Conservation (phyloP, 2,888 invertebrate species). For the Dasypogon diadema region DNA sequence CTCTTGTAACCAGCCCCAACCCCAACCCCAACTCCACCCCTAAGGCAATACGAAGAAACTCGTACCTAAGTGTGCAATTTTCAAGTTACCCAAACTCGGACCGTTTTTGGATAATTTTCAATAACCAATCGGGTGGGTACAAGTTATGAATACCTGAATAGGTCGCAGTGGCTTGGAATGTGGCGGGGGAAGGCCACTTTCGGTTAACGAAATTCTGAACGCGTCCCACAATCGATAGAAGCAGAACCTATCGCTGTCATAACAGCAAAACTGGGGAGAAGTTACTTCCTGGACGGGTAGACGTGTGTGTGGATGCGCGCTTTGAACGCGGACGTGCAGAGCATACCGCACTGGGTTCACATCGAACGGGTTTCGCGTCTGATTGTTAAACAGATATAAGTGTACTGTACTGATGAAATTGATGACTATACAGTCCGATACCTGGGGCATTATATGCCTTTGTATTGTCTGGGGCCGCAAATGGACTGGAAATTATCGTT, state of each 20-base stretch:
- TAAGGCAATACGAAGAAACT: not conserved
- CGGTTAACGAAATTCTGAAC: slow-evolving; percentile 30
- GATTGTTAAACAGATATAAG: not conserved
- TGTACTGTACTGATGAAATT: not conserved
- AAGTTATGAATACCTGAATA: slow-evolving; percentile 40
- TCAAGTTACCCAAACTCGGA: slow-evolving; percentile 34
- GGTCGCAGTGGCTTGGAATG: not conserved
- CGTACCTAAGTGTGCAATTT: slow-evolving; percentile 23
- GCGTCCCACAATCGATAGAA: slow-evolving; percentile 9
- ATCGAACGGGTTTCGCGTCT: not conserved
- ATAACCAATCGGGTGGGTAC: slow-evolving; percentile 21
- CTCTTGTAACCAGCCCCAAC: not conserved
- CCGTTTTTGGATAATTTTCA: slow-evolving; percentile 46
- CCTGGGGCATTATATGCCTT: too few species aligned
- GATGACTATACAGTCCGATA: not conserved
- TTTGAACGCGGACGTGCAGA: not conserved
- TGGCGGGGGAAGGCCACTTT: not conserved
- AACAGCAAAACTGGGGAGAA: slow-evolving; percentile 26
- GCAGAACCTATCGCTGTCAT: slow-evolving; percentile 21
- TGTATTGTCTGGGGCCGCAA: slow-evolving; percentile 10
- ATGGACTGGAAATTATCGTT: slow-evolving; percentile 40
- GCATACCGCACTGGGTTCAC: slow-evolving; percentile 8
- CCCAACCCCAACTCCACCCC: not conserved
- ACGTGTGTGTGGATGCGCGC: slow-evolving; percentile 11
- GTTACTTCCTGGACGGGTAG: slow-evolving; percentile 35